Evolutionary conservation across 2,113 vertebrate genomes (phyloP), one percentile per base, ranked within the genome.

Genomic region (Heloderma charlesbogerti): DNA sequence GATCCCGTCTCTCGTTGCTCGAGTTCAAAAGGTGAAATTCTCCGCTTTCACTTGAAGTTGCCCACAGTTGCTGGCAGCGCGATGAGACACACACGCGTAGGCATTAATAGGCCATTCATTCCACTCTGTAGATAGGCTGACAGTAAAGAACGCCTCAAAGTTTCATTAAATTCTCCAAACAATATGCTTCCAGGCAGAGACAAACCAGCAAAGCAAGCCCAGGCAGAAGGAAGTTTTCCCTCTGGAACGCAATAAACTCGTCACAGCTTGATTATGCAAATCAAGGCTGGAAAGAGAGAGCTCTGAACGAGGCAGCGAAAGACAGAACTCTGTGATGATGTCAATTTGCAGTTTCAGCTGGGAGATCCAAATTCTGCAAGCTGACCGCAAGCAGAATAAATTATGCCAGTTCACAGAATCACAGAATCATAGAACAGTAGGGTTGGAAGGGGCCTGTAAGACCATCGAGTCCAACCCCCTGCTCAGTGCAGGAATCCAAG

Each of bases 101-200:
- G n/a, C 60, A 34, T 79, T 94, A 89, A 69, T 25, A 74, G 91
- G 72, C 89, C 94, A 60, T 91, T 93, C 94, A 96, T 95, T 95
- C 88, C 90, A 94, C 89, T 75, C 75, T 88, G 87, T 88, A 0
- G 90, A 92, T 22, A 1, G 94, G 92, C 95, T 95, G 95, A 84
- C 88, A 94, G 95, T 93, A 92, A 95, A 95, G 48, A 96, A 94
- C 83, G 60, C 83, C 93, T 96, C 94, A 92, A 94, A 94, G 80
- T 96, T 96, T 96, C 95, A 96, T 95, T 94, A 91, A 94, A 93
- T 94, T 69, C 95, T 94, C 92, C 89, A 95, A 96, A 92, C 82
- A 89, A 90, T 95, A 92, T 90, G 92, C 94, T 96, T 89, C 93
- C 0, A 13, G 95, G 95, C 83, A 72, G 87, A 94, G 92, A 94